phyloP scores from a whole-genome alignment of 2,797 vertebrate species.

The Vespertilio murinus region DNA sequence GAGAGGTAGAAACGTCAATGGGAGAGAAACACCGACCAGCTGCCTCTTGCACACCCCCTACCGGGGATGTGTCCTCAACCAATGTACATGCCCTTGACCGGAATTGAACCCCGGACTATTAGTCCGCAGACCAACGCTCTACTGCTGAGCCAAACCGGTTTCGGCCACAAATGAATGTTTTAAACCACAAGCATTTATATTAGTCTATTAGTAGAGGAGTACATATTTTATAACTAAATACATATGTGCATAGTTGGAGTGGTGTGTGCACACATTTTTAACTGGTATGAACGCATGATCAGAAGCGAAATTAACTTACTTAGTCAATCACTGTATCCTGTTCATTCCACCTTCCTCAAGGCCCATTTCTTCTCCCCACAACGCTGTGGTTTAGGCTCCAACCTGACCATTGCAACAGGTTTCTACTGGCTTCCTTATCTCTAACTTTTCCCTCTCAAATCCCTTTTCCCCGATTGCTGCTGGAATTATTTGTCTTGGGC shows the following conservation, averaged over 20 bases:
- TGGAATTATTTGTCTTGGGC: constrained; percentile 9
- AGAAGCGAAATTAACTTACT: neutral
- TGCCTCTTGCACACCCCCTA: no score
- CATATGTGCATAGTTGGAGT: neutral
- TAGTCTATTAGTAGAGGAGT: neutral
- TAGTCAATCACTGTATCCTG: neutral
- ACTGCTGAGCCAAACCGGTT: no score
- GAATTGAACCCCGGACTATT: no score
- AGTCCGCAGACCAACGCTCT: no score
- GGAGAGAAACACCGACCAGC: no score
- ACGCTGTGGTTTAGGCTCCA: neutral
- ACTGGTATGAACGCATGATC: neutral
- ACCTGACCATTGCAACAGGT: neutral
- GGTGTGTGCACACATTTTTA: neutral
- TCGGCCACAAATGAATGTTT: no score
- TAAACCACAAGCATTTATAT: neutral
- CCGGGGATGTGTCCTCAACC: no score
- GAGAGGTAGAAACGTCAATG: no score
- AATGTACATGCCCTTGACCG: no score
- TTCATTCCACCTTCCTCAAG: neutral
- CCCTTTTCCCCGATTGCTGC: neutral
- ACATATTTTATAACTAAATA: constrained; percentile 14
- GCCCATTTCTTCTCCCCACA: neutral
- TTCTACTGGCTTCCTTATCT: neutral
- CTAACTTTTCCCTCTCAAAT: neutral